A percentile compares a stretch with the other conserved stretches of the same genome.
phyloP scores from a whole-genome alignment of 1,140 invertebrate species.

The Dendroctonus ponderosae region DNA sequence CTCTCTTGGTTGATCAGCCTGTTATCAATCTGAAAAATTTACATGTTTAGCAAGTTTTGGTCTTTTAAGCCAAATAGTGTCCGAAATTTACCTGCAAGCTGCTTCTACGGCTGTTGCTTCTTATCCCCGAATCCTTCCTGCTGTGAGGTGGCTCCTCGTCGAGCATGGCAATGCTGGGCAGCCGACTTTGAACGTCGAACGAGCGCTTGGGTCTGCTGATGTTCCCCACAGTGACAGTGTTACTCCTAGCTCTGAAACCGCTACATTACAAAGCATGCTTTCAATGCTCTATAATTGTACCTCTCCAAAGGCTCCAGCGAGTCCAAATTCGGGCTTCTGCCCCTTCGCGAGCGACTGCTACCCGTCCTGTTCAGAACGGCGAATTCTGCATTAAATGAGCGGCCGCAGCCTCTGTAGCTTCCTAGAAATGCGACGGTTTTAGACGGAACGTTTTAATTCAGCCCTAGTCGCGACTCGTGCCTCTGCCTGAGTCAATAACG shows the following conservation, averaged over 20 bases:
- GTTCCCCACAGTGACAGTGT: conserved; percentile 41
- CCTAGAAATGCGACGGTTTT: conserved; percentile 11
- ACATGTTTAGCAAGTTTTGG: neutral
- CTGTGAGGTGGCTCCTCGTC: conserved; percentile 72
- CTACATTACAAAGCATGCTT: too few species aligned
- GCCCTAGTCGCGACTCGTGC: too few species aligned
- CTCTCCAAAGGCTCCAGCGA: conserved; percentile 34
- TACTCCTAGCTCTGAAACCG: conserved; percentile 42
- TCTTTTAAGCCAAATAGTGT: conserved; percentile 1
- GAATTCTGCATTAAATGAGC: conserved; percentile 49
- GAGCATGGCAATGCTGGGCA: conserved; percentile 43
- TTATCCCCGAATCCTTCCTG: conserved; percentile 83
- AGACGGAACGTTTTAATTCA: too few species aligned
- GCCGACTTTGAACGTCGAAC: conserved; percentile 45
- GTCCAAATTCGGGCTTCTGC: conserved; percentile 45
- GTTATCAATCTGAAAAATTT: conserved; percentile 45
- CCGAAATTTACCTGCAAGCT: conserved; percentile 70
- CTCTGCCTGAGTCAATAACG: too few species aligned
- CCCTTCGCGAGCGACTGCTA: conserved; percentile 50
- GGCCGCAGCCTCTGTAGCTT: conserved; percentile 61
- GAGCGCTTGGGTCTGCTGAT: conserved; percentile 44
- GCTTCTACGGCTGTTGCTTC: conserved; percentile 77
- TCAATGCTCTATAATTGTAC: conserved; percentile 4
- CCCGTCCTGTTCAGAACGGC: conserved; percentile 57
- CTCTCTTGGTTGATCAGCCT: conserved; percentile 68